Conservation (phyloP, 2,888 invertebrate species). For the Brassicogethes aeneus region DNA sequence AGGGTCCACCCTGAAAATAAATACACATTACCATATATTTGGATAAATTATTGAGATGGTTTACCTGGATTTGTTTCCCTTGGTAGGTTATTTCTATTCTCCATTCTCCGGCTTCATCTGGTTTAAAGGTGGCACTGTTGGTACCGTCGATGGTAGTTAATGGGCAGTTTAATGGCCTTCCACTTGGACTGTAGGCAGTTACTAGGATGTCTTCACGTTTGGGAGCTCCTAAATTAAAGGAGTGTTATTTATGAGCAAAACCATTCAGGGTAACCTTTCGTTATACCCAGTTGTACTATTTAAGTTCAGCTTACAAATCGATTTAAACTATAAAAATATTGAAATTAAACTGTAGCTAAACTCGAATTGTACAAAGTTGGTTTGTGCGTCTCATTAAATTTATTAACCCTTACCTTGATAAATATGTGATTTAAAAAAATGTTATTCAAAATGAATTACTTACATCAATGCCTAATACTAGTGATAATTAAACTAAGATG, state of each 20-base stretch:
- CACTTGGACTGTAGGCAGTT: conserved; percentile 86
- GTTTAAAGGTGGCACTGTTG: conserved; percentile 93
- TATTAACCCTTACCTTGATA: too few relatives aligned
- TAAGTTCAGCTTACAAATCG: not conserved
- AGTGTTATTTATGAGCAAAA: too few relatives aligned
- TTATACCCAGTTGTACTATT: not conserved
- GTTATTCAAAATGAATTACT: too few relatives aligned
- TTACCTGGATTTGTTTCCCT: conserved; percentile 80
- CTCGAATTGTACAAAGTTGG: too few relatives aligned
- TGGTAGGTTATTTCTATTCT: conserved; percentile 93
- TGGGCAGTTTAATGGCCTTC: conserved; percentile 70
- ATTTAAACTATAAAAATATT: too few relatives aligned
- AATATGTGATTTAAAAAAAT: too few relatives aligned
- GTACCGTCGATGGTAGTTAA: conserved; percentile 82
- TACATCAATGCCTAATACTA: too few relatives aligned
- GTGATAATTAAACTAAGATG: too few relatives aligned
- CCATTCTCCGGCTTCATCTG: conserved; percentile 96
- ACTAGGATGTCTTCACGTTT: conserved; percentile 80
- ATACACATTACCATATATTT: not conserved
- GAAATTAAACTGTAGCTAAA: too few relatives aligned
- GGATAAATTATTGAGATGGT: conserved; percentile 3
- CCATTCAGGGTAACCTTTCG: not conserved
- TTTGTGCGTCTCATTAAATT: too few relatives aligned
- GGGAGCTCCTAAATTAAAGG: conserved; percentile 52
- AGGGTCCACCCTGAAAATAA: conserved; percentile 73